Percentiles rank a stretch among this genome's conserved stretches.
Evolutionary conservation across 1,140 invertebrate genomes (phyloP).

Genomic region (Macrosteles quadrilineatus): DNA sequence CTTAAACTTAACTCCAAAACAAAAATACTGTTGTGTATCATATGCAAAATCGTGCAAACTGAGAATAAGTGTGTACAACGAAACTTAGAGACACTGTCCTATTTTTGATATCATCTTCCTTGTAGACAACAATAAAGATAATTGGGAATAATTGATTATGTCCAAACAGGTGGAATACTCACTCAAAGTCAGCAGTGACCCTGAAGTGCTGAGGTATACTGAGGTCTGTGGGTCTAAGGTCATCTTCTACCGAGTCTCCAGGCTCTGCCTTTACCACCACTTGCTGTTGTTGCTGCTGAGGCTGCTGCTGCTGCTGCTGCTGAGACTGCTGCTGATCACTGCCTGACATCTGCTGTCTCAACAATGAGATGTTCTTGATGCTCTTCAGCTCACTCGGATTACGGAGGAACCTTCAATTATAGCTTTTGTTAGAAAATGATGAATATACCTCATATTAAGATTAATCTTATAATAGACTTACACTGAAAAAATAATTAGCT

Average conservation of each 20-base stretch:
- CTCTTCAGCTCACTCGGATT: conserved; percentile 90
- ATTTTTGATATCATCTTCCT: no score
- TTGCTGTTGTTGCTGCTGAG: not conserved
- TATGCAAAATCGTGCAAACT: no score
- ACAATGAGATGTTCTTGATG: conserved; percentile 87
- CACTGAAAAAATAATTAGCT: not conserved
- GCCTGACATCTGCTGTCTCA: conserved; percentile 74
- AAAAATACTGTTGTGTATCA: no score
- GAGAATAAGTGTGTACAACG: no score
- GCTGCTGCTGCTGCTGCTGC: not conserved
- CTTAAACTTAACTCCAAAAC: no score
- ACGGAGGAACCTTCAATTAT: conserved; percentile 70
- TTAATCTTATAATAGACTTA: not conserved
- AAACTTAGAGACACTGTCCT: no score
- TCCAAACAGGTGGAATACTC: no score
- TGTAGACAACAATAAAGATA: no score
- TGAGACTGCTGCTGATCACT: conserved; percentile 29
- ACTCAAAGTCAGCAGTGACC: conserved; percentile 19
- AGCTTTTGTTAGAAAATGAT: conserved; percentile 43
- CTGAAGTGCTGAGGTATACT: conserved; percentile 36
- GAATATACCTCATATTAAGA: conserved; percentile 25
- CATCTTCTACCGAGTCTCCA: conserved; percentile 29
- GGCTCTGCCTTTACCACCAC: conserved; percentile 26
- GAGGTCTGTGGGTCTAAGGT: conserved; percentile 39
- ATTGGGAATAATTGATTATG: no score